Evolutionary conservation across 2,113 vertebrate genomes (phyloP).

Genomic region (Callospermophilus lateralis): DNA sequence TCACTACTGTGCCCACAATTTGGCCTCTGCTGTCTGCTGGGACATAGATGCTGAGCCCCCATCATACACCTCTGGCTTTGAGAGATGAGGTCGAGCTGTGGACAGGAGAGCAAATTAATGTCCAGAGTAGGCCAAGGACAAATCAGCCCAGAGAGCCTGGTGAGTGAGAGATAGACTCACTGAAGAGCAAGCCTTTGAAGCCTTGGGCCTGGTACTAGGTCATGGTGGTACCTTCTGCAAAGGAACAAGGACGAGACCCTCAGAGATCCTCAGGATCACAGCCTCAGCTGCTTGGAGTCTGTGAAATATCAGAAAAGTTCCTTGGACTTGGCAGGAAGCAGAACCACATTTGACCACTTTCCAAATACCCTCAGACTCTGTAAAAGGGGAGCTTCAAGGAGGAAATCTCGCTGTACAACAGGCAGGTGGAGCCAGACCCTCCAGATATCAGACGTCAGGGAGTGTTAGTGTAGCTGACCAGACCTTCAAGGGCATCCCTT

Average conservation of each 20-base stretch:
- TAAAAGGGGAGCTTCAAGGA: background rate
- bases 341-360: background rate
- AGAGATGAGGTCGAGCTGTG: background rate
- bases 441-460: too few relatives aligned
- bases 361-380: background rate
- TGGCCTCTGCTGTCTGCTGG: background rate
- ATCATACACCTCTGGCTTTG: fast-evolving
- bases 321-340: background rate
- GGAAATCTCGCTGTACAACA: background rate
- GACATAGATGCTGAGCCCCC: background rate
- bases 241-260: background rate
- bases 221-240: background rate
- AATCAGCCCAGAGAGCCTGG: background rate
- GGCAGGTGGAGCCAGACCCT: background rate
- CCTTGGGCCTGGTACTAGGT: background rate
- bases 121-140: background rate
- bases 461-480: background rate
- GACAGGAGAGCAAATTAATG: background rate
- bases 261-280: background rate
- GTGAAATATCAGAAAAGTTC: fast-evolving
- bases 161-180: background rate
- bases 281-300: background rate
- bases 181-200: background rate
- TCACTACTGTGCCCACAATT: too few relatives aligned
- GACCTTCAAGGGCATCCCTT: background rate